Percentiles rank a stretch among this genome's conserved stretches.
Evolutionary conservation across 2,113 vertebrate genomes (phyloP).

Genomic region (Chlorodrepanis virens): DNA sequence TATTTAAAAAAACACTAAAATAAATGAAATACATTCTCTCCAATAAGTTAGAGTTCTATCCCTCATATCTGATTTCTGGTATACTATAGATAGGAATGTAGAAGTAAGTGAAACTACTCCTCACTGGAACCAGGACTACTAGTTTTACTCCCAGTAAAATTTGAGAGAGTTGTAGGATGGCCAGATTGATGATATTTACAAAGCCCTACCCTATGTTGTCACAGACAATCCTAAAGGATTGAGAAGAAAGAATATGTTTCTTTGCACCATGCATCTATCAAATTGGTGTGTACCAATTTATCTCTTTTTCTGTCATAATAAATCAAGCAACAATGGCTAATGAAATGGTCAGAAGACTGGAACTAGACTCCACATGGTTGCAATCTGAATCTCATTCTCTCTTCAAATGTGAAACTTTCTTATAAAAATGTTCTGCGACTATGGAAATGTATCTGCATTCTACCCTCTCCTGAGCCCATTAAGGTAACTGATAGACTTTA

Average conservation of each 20-base stretch:
- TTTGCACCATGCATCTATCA: background rate
- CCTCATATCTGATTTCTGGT: background rate
- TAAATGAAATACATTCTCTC: background rate
- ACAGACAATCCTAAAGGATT: background rate
- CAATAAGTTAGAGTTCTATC: background rate
- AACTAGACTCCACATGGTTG: background rate
- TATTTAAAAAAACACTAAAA: background rate
- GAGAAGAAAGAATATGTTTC: background rate
- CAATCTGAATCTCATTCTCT: background rate
- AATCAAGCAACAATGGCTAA: background rate
- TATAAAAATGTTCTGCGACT: background rate
- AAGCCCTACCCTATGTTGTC: background rate
- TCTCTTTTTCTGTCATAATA: background rate
- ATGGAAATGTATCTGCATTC: conserved; percentile 23
- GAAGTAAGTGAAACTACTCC: background rate
- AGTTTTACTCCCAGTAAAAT: background rate
- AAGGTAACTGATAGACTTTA: conserved; percentile 48
- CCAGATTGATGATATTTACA: background rate
- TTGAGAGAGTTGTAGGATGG: background rate
- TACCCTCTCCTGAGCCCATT: conserved; percentile 3
- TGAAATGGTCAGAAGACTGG: background rate
- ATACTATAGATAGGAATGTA: background rate
- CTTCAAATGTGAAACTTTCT: conserved; percentile 5
- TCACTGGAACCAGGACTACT: background rate
- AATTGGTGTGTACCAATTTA: background rate